Base-by-base conservation (phyloP, 37 sponge, comb jelly and placozoan species). In the Axinella damicornis region DNA sequence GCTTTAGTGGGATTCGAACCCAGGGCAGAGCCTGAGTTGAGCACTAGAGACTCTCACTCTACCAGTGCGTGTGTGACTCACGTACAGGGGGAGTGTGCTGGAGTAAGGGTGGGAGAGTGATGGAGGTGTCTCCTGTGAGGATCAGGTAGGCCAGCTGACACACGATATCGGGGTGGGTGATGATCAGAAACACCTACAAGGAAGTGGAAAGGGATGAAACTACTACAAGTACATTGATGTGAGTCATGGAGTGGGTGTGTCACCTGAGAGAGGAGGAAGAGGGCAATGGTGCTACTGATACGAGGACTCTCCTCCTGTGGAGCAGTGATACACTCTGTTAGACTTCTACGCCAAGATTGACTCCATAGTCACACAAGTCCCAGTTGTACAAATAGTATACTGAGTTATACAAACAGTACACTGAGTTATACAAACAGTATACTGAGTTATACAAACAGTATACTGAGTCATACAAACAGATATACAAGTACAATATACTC, bases 231-330 rank as follows among this genome's bases (percentile, higher is more conserved):
- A 61, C 25, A 69, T 17, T 69, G 25, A 65, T 87, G 2, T 72
- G 57, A 15, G 63, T 56, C 20, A 56, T 61, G 4, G 62, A 70
- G 34, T 82, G 83, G 19, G 27, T 66, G 28, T 76, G 63, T 52
- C 65, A 97, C 94, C 82, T 97, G 98, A 0, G 95, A 89, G 41
- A 97, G 93, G 15, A 97, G 89, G 85, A 97, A 97, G 38, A 95
- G 86, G 11, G 98, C 89, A 33, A 92, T 60, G 16, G 70, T 87
- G 55, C 73, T 84, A 66, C 93, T 94, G 73, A 93, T 84, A 32
- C 74, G 82, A 52, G 94, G 92, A 31, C 66, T 83, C 46, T 82
- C 86, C 52, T 90, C 88, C 73, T 90, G 67, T n/a, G n/a, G n/a
- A n/a, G n/a, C 46, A 46, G 9, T 4, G 46, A 46, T 9, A 46